phyloP scores from a whole-genome alignment of 2,888 invertebrate genomes.

The Cylindroiulus punctatus region DNA sequence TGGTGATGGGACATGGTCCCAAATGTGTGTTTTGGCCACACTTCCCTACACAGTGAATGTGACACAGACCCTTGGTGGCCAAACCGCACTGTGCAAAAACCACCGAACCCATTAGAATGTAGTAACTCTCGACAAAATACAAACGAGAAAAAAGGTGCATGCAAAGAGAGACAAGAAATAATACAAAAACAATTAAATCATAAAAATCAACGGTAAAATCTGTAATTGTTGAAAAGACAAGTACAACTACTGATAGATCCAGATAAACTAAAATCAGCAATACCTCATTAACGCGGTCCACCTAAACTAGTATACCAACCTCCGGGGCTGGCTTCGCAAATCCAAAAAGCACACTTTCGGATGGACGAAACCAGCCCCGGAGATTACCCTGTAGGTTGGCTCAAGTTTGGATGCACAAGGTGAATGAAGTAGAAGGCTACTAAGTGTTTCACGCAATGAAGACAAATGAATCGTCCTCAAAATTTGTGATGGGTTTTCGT shows the following conservation, averaged over 20 bases:
- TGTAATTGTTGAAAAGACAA: background rate
- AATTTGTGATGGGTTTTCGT: too few relatives aligned
- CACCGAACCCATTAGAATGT: constrained; percentile 51
- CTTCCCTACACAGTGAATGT: constrained; percentile 51
- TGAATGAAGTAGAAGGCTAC: too few relatives aligned
- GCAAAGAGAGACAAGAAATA: background rate
- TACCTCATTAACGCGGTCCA: too few relatives aligned
- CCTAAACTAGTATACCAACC: too few relatives aligned
- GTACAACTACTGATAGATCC: background rate
- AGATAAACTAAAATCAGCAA: too few relatives aligned
- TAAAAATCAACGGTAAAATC: background rate
- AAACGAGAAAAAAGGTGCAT: constrained; percentile 28
- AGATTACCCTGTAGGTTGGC: too few relatives aligned
- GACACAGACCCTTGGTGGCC: constrained; percentile 51
- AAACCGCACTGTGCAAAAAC: constrained; percentile 54
- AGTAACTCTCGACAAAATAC: background rate
- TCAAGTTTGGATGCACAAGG: too few relatives aligned
- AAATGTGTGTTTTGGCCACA: constrained; percentile 54
- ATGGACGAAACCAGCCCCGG: too few relatives aligned
- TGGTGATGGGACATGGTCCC: constrained; percentile 50
- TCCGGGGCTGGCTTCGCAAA: too few relatives aligned
- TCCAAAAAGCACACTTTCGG: too few relatives aligned
- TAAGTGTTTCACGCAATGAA: too few relatives aligned
- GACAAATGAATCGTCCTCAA: too few relatives aligned
- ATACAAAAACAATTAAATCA: background rate